Evolutionary conservation across 1,140 invertebrate genomes (phyloP).

Genomic region (Manduca sexta): DNA sequence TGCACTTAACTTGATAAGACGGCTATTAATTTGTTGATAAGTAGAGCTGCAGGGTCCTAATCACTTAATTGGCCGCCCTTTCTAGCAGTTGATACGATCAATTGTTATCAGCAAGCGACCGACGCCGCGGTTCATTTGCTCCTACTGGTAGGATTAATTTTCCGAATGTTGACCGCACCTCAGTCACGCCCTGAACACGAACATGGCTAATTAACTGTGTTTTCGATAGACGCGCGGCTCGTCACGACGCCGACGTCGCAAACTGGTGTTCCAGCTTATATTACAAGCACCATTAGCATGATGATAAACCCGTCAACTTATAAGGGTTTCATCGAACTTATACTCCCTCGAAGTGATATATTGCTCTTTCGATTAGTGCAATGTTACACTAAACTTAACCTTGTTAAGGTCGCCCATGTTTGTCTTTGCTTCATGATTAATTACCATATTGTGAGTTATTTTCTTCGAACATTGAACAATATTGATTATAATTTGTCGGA

Average conservation of each 20-base stretch:
- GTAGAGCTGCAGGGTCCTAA: constrained; percentile 45
- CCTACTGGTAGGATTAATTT: constrained; percentile 63
- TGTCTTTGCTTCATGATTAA: constrained; percentile 43
- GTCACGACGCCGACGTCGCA: constrained; percentile 2
- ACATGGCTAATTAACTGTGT: constrained; percentile 59
- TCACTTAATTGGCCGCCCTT: constrained; percentile 53
- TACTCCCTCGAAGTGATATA: constrained; percentile 31
- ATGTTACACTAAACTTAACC: constrained; percentile 35
- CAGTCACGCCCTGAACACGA: constrained; percentile 45
- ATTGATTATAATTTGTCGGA: background rate
- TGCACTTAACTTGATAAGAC: constrained; percentile 32
- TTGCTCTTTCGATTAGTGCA: constrained; percentile 26
- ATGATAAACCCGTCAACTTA: constrained; percentile 39
- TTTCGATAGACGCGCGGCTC: constrained; percentile 43
- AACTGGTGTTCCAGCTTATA: constrained; percentile 24
- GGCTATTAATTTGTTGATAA: constrained; percentile 35
- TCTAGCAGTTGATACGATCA: constrained; percentile 46
- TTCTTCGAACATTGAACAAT: background rate
- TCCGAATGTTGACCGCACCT: constrained; percentile 59
- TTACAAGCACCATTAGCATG: constrained; percentile 54
- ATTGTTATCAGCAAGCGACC: constrained; percentile 39
- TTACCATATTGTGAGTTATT: background rate
- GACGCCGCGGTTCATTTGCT: constrained; percentile 30
- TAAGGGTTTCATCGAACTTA: constrained; percentile 4
- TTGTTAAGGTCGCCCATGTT: constrained; percentile 36